Base-by-base conservation (phyloP, 1,140 invertebrate genomes). In the Penaeus vannamei region DNA sequence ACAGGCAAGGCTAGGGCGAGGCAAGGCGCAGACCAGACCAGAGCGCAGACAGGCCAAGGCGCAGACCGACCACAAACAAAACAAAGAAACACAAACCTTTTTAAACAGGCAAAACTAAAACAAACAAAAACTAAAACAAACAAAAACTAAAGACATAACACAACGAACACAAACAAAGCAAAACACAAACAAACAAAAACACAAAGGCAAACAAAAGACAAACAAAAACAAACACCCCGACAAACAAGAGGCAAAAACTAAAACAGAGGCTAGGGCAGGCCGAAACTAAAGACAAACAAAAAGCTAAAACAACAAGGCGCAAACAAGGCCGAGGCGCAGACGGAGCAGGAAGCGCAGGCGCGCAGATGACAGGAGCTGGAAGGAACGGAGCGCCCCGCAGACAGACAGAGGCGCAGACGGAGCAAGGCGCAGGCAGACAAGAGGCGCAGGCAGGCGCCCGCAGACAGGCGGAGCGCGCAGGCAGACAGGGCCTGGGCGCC, bases 331-430 rank as follows among this genome's bases (percentile, higher is more conserved):
- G n/a, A n/a, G n/a, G n/a, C n/a, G n/a, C n/a, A n/a, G n/a, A n/a
- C n/a, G n/a, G n/a, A n/a, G n/a, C n/a, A 22, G 85, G 17, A 87
- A 42, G 12, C 80, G 77, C 20, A 87, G 85, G 26, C 77, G 76
- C 23, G 60, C 60, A 87, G 72, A 17, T 19, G 85, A 26, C 77
- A 42, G 19, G 85, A 87, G 60, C 85, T 87, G 85, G 12, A 23
- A 32, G 36, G 1, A 23, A 85, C 12, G 22, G 12, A 62, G 60
- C 12, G n/a, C 80, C 26, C 1, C n/a, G 32, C n/a, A 83, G 79
- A 42, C n/a, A n/a, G n/a, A n/a, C n/a, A n/a, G n/a, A n/a, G n/a
- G n/a, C n/a, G n/a, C n/a, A n/a, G n/a, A n/a, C n/a, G n/a, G n/a
- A n/a, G n/a, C n/a, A n/a, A n/a, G n/a, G n/a, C n/a, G n/a, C n/a